Conservation (phyloP, 2,113 vertebrate genomes). For the Apteryx mantelli region DNA sequence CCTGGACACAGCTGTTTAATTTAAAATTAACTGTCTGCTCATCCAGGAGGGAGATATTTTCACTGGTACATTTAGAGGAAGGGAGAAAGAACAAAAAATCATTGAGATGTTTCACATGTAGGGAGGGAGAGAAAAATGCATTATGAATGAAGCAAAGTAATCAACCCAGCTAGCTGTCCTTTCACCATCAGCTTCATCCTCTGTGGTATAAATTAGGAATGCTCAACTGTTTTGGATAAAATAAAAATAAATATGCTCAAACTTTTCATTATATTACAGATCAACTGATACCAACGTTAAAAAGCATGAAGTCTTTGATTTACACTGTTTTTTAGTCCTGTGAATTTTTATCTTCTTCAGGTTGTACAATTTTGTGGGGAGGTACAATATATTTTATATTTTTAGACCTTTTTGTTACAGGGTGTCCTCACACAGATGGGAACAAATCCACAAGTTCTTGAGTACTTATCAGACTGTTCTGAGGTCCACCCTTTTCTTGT, state of each 20-base stretch:
- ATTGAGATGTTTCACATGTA: neutral
- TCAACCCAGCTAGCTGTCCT: neutral
- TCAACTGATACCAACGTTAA: neutral
- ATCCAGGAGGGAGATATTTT: neutral
- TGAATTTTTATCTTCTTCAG: neutral
- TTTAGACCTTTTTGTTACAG: neutral
- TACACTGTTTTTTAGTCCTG: neutral
- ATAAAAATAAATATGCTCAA: neutral
- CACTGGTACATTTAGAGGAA: neutral
- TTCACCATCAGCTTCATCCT: neutral
- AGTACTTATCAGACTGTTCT: neutral
- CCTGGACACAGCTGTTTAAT: slow-evolving; percentile 29
- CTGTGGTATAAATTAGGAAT: neutral
- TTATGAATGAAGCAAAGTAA: slow-evolving; percentile 17
- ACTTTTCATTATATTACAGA: neutral
- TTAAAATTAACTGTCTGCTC: slow-evolving; percentile 35
- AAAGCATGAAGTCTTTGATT: neutral
- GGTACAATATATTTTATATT: neutral
- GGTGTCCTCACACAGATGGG: neutral
- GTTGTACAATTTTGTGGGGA: neutral
- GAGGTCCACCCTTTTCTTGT: neutral
- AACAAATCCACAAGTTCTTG: neutral
- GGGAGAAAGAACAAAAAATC: slow-evolving; percentile 1
- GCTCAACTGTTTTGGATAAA: neutral
- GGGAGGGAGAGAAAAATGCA: neutral